These are phyloP conservation scores for Tokudaia muenninki DNA, from an alignment of 2,797 vertebrate genomes.

Conservation along the genomic window DNA sequence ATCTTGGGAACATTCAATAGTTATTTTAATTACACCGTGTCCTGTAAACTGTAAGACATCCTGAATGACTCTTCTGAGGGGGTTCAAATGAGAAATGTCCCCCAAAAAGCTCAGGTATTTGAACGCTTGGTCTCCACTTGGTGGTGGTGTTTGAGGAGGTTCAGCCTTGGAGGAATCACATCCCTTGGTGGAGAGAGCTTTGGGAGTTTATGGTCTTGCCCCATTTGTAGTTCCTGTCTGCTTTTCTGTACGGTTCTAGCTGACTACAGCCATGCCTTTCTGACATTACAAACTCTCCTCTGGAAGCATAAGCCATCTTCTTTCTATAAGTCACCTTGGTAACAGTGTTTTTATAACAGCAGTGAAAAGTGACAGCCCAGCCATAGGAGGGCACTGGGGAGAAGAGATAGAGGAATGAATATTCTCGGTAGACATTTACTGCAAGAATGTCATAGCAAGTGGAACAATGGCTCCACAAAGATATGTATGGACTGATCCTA, in stretches of 20 bases:
- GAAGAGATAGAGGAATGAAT: not conserved
- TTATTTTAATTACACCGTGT: not conserved
- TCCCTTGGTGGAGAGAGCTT: no score
- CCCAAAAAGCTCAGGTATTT: not conserved
- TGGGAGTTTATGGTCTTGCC: not conserved
- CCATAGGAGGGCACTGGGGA: not conserved
- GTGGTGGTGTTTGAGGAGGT: not conserved
- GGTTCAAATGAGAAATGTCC: not conserved
- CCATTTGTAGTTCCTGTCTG: not conserved
- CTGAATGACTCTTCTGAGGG: not conserved
- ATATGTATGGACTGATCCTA: not conserved
- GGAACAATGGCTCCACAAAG: not conserved
- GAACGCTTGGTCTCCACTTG: not conserved
- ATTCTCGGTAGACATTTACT: not conserved
- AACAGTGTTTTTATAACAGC: no score
- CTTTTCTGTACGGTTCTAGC: not conserved
- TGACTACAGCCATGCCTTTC: not conserved
- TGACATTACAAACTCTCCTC: not conserved
- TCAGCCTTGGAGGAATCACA: not conserved
- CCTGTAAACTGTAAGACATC: not conserved
- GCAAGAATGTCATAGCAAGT: not conserved
- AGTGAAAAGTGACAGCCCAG: not conserved
- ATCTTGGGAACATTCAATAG: constrained; percentile 25
- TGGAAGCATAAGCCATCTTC: not conserved
- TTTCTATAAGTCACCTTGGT: not conserved